phyloP scores from a whole-genome alignment of 2,888 invertebrate species.

The Drosophila histrio region DNA sequence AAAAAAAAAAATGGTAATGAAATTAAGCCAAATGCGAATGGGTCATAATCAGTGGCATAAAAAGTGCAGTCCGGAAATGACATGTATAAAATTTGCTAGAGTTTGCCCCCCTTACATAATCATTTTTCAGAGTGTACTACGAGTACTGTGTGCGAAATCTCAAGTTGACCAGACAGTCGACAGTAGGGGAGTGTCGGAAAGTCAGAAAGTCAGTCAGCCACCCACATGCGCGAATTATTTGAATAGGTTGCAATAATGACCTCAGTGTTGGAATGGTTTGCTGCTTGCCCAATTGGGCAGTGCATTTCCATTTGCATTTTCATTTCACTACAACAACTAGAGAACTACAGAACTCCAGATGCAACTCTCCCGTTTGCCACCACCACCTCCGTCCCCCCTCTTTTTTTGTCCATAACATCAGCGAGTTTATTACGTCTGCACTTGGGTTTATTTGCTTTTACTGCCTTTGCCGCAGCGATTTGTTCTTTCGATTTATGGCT shows the following conservation, averaged over 20 bases:
- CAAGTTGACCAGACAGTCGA: conserved; percentile 3
- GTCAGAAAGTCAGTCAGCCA: conserved; percentile 27
- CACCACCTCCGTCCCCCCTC: too few relatives aligned
- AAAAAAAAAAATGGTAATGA: background rate
- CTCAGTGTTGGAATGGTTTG: conserved; percentile 31
- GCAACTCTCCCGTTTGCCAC: background rate
- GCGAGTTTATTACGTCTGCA: conserved; percentile 81
- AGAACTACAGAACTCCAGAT: conserved; percentile 42
- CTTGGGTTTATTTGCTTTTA: conserved; percentile 80
- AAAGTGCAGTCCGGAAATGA: conserved; percentile 71
- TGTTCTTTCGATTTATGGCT: conserved; percentile 80
- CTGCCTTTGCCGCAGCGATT: conserved; percentile 81
- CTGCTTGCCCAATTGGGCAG: conserved; percentile 65
- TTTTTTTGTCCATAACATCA: conserved; percentile 68
- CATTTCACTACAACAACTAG: conserved; percentile 11
- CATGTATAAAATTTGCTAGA: conserved; percentile 60
- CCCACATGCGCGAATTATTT: conserved; percentile 72
- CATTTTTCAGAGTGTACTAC: conserved; percentile 4
- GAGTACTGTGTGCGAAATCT: conserved; percentile 11
- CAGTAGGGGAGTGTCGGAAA: background rate
- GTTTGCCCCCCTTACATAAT: conserved; percentile 36
- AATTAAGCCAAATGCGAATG: conserved; percentile 35
- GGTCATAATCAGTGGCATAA: conserved; percentile 69
- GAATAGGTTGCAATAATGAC: conserved; percentile 77
- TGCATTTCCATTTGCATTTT: conserved; percentile 41